Evolutionary conservation across 2,888 invertebrate genomes (phyloP).

Genomic region (Litoditis marina): DNA sequence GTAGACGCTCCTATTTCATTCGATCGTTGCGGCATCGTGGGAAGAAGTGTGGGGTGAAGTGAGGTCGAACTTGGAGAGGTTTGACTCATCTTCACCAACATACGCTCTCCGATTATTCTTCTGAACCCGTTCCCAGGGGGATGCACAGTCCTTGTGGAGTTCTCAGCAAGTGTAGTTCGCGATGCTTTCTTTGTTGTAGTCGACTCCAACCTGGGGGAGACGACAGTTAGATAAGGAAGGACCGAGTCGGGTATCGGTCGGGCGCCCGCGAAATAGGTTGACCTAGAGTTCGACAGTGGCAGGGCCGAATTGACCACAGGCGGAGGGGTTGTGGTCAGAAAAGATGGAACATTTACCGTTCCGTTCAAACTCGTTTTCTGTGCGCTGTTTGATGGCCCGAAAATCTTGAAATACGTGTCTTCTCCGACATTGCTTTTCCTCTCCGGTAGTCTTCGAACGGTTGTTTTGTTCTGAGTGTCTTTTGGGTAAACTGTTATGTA

Average conservation of each 20-base stretch:
- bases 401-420: too few species aligned
- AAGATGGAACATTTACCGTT: too few species aligned
- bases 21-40: not conserved
- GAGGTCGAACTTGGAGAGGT: not conserved
- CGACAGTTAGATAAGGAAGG: slow-evolving; percentile 15
- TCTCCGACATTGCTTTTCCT: not conserved
- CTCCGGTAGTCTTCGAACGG: not conserved
- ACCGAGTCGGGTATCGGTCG: slow-evolving; percentile 21
- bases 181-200: not conserved
- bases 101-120: too few species aligned
- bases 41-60: slow-evolving; percentile 7
- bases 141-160: not conserved
- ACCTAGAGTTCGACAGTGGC: too few species aligned
- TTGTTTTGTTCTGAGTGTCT: not conserved
- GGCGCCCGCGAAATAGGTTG: slow-evolving; percentile 10
- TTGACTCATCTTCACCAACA: too few species aligned
- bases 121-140: not conserved
- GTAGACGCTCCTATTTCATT: not conserved
- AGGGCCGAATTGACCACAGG: too few species aligned
- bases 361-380: too few species aligned
- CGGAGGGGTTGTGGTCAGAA: too few species aligned
- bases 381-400: too few species aligned
- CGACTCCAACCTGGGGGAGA: not conserved
- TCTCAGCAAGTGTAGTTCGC: not conserved
- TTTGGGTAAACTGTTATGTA: slow-evolving; percentile 15